Base-by-base conservation (phyloP, 2,888 invertebrate genomes). In the Athrips mouffetella region DNA sequence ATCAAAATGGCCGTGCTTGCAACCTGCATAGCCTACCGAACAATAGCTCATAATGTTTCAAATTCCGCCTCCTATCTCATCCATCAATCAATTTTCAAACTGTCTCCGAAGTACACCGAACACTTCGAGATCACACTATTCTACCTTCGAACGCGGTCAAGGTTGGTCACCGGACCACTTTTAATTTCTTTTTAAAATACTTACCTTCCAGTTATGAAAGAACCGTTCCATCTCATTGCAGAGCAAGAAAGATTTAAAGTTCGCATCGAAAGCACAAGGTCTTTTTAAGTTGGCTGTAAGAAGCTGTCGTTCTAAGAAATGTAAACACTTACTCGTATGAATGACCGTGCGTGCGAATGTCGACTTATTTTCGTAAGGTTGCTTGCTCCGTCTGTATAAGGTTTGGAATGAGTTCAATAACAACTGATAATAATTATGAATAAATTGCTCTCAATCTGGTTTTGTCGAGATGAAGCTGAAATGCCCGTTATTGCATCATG, bases 91-190 rank as follows among this genome's bases (percentile, higher is more conserved):
- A 15, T 25, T 7, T 16, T 13, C 16, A 47, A 29, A 39, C 35
- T 47, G 49, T 49, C 53, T 44, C 49, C 42, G 29, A 47, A 13
- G n/a, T n/a, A n/a, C n/a, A n/a, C n/a, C n/a, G n/a, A 8, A 45
- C 33, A 27, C 33, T 40, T 44, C 52, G 51, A 54, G 59, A n/a
- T 51, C 51, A 55, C 57, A 55, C 52, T n/a, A 53, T 51, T 51
- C 53, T 48, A 25, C 39, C 18, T 13, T 4, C 21, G 62, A 73
- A 59, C 53, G 70, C 62, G 81, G 82, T 70, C 83, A 83, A 81
- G 84, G 84, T 73, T 58, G 63, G 61, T 62, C 55, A 67, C 63
- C 63, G 65, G 62, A 70, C 74, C 62, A 72, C 74, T 72, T 72
- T 72, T 70, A 66, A 70, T 64, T 64, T 59, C 56, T 55, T 50